Base-by-base conservation (phyloP, 2,797 vertebrate genomes). In the Acridotheres tristis region DNA sequence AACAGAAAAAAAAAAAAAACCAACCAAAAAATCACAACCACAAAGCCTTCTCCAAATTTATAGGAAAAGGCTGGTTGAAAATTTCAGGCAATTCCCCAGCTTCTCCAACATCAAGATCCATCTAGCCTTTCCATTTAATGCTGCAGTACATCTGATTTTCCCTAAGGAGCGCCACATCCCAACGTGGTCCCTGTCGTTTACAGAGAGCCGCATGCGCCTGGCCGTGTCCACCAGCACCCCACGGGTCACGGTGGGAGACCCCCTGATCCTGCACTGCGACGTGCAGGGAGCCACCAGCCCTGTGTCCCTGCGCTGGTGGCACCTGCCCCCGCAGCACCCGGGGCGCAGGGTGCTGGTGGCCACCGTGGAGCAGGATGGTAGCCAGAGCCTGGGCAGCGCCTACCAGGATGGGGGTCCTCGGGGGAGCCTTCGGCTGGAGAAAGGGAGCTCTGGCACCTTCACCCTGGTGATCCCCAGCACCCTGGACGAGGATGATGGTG, bases 231-330 rank as follows among this genome's bases (percentile, higher is more conserved):
- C 86, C 47, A 78, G 81, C 38, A 18, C 20, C 0, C 43, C 34
- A 0, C 25, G 4, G 5, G 83, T 98, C 6, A 89, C 78, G 1
- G 98, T 98, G 42, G 98, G 98, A 26, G 97, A 97, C 9, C 6
- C 65, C 1, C 91, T 99, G 48, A 58, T 57, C 36, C 94, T 99
- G 48, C 76, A 53, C 58, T 99, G 99, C 17, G 74, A 93, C 68
- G 98, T 98, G 38, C 88, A 34, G 3, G 97, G 97, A 62, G 51
- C 86, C 9, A 91, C 94, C 7, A 93, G 97, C 72, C 96, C 89
- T 19, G 93, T 99, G n/a, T 98, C 98, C 0, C 83, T 99, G 86
- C 93, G 36, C 26, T 99, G 99, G 98, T 98, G 98, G 96, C 97
- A 95, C 71, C 92, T 94, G 89, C 76, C 93, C 3, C 71, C 6